These are phyloP conservation scores for Amphiprion clarkii DNA, from an alignment of 2,797 vertebrate species.

Conservation along the genomic window DNA sequence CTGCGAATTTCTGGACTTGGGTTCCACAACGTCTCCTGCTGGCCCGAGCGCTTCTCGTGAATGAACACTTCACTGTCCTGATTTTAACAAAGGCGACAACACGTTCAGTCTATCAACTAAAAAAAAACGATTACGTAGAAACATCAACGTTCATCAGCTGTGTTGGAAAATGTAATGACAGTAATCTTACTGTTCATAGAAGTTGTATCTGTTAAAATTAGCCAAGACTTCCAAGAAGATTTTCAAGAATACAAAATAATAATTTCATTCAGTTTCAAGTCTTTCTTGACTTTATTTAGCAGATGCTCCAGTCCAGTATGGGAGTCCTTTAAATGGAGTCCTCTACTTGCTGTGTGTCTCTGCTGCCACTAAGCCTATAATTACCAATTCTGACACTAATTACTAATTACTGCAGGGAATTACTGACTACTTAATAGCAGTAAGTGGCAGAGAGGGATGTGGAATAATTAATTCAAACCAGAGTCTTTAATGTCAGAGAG, in stretches of 20 bases:
- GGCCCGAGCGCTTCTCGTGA: conserved; percentile 86
- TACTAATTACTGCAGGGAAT: conserved; percentile 25
- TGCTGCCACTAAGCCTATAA: conserved; percentile 8
- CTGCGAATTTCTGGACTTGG: conserved; percentile 88
- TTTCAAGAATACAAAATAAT: too few relatives aligned
- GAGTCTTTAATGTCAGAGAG: background rate
- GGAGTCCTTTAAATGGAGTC: background rate
- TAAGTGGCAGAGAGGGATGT: background rate
- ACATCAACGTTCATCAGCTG: background rate
- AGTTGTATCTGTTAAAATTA: too few relatives aligned
- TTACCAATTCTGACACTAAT: conserved; percentile 12
- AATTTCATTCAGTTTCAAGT: too few relatives aligned
- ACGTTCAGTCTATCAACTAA: background rate
- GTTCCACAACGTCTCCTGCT: conserved; percentile 90
- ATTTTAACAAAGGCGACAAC: conserved; percentile 3
- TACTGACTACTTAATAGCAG: background rate
- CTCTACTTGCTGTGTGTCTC: background rate
- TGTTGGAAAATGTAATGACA: background rate
- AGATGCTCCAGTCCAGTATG: background rate
- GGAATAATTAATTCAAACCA: background rate
- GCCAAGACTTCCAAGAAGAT: too few relatives aligned
- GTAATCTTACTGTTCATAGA: too few relatives aligned
- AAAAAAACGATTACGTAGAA: background rate
- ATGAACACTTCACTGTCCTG: conserved; percentile 96
- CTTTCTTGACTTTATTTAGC: too few relatives aligned